These are phyloP conservation scores for Pseudomyrmex gracilis DNA, from an alignment of 1,140 invertebrate genomes.

Conservation along the genomic window DNA sequence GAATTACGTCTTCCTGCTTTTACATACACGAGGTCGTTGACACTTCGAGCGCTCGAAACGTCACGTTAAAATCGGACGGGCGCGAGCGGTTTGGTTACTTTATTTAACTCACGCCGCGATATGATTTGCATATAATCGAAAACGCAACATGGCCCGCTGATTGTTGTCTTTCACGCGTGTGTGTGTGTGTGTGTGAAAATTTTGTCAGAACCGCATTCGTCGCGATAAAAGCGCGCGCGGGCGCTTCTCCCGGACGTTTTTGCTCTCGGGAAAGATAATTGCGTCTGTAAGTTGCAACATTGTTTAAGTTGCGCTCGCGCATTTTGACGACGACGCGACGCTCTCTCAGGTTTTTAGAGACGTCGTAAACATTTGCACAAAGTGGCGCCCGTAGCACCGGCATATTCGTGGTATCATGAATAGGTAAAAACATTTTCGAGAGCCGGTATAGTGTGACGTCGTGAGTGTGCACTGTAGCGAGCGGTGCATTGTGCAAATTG, in stretches of 20 bases:
- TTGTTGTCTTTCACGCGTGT: neutral
- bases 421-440: neutral
- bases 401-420: neutral
- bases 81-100: slow-evolving; percentile 11
- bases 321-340: neutral
- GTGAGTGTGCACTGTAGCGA: neutral
- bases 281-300: slow-evolving; percentile 27
- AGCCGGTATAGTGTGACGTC: neutral
- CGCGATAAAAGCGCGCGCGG: neutral
- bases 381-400: neutral
- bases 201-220: slow-evolving; percentile 6
- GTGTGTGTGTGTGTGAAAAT: neutral
- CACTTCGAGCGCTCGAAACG: slow-evolving; percentile 20
- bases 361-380: slow-evolving; percentile 26
- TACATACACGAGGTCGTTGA: slow-evolving; percentile 25
- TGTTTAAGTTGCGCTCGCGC: slow-evolving; percentile 16
- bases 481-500: neutral
- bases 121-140: slow-evolving; percentile 39
- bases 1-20: slow-evolving; percentile 14
- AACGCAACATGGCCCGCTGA: neutral
- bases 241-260: neutral
- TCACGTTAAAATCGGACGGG: slow-evolving; percentile 10
- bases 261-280: slow-evolving; percentile 24
- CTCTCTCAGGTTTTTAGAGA: slow-evolving; percentile 30
- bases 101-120: neutral